Conservation (phyloP, 2,888 invertebrate species). For the Latrodectus elegans region DNA sequence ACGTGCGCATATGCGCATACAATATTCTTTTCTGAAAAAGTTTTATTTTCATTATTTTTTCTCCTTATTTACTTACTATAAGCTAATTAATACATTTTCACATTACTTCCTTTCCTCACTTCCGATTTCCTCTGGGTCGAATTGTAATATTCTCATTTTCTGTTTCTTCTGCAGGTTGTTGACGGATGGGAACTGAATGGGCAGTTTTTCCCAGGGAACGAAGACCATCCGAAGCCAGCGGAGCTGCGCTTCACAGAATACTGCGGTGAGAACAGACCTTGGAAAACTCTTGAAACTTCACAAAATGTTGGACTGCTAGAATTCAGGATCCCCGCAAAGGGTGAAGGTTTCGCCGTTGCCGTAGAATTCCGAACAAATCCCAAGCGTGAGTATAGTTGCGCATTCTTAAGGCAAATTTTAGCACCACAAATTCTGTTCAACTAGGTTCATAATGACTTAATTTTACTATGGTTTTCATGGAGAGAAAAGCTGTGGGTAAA, state of each 20-base stretch:
- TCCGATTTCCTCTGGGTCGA: no score
- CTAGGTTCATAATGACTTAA: no score
- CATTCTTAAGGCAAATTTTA: neutral
- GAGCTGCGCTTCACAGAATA: slow-evolving; percentile 84
- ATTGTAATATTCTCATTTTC: no score
- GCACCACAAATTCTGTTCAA: no score
- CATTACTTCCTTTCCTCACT: no score
- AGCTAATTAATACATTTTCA: no score
- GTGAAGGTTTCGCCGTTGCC: slow-evolving; percentile 85
- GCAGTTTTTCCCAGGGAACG: slow-evolving; percentile 86
- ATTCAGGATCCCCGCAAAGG: slow-evolving; percentile 84
- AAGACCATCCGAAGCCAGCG: slow-evolving; percentile 83
- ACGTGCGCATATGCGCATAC: no score
- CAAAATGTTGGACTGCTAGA: slow-evolving; percentile 92
- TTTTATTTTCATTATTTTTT: no score
- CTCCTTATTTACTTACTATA: no score
- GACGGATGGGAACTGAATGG: slow-evolving; percentile 96
- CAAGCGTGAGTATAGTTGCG: slow-evolving; percentile 81
- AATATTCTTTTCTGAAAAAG: no score
- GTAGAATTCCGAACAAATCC: slow-evolving; percentile 86
- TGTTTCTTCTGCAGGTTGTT: slow-evolving; percentile 81
- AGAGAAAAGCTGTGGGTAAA: no score
- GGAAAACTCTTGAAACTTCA: slow-evolving; percentile 79
- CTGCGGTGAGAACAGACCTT: slow-evolving; percentile 80
- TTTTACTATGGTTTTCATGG: no score